phyloP scores from a whole-genome alignment of 2,888 invertebrate species.

The Gastrophysa polygoni region DNA sequence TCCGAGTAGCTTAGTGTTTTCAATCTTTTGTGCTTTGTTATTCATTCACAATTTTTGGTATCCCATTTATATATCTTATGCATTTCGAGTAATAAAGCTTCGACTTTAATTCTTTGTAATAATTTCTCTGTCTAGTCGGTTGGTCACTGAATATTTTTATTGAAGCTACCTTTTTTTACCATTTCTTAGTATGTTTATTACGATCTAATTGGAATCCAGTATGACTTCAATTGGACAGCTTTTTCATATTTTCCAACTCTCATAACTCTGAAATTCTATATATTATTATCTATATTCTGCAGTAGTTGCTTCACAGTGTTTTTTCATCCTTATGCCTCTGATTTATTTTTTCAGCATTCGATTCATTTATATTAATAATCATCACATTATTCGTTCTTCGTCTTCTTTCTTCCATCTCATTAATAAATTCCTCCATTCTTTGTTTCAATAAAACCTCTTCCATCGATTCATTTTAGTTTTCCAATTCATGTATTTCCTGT shows the following conservation, averaged over 20 bases:
- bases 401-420: conserved; percentile 3
- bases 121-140: background rate
- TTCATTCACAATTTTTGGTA: conserved; percentile 9
- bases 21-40: background rate
- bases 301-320: conserved; percentile 7
- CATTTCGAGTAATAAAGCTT: background rate
- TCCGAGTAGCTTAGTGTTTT: background rate
- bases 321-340: conserved; percentile 6
- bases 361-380: conserved; percentile 8
- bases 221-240: background rate
- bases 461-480: conserved; percentile 5
- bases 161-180: background rate
- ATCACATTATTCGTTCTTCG: conserved; percentile 48
- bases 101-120: conserved; percentile 1
- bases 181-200: conserved; percentile 2
- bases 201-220: background rate
- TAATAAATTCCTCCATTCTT: conserved; percentile 7
- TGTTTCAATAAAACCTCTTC: conserved; percentile 3
- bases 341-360: background rate
- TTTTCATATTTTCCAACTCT: conserved; percentile 14
- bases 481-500: background rate
- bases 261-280: conserved; percentile 1
- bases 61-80: conserved; percentile 2
- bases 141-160: conserved; percentile 11
- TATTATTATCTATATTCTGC: conserved; percentile 1